Conservation (phyloP, 2,888 invertebrate species). For the Lottia gigantea region DNA sequence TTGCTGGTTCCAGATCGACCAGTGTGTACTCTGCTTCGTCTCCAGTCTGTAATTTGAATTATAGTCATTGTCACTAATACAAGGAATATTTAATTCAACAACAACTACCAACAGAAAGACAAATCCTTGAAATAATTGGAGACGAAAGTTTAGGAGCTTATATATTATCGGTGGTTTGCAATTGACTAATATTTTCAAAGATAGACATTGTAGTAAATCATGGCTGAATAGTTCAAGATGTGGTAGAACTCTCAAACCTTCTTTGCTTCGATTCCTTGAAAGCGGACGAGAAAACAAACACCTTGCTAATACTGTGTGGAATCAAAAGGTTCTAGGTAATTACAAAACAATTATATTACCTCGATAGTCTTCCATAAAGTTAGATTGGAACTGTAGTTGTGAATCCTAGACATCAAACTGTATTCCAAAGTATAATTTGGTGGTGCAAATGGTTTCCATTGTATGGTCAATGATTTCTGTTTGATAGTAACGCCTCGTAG, state of each 20-base stretch:
- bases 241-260: too few relatives aligned
- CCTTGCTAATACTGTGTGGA: too few relatives aligned
- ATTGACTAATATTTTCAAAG: too few relatives aligned
- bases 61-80: not conserved
- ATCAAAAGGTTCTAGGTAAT: too few relatives aligned
- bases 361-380: constrained; percentile 30
- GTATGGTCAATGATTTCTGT: constrained; percentile 24
- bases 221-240: too few relatives aligned
- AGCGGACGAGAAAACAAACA: too few relatives aligned
- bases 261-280: too few relatives aligned
- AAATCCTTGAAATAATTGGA: too few relatives aligned
- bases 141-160: too few relatives aligned
- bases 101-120: too few relatives aligned
- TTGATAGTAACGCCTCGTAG: constrained; percentile 25
- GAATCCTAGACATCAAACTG: constrained; percentile 32
- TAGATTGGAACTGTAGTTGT: constrained; percentile 17
- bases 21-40: constrained; percentile 28
- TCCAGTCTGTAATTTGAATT: constrained; percentile 31
- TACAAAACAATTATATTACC: constrained; percentile 20
- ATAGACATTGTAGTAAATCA: too few relatives aligned
- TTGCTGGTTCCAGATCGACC: constrained; percentile 28
- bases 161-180: too few relatives aligned
- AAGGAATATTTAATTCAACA: not conserved
- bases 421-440: constrained; percentile 34
- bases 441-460: constrained; percentile 40